Percentiles rank a stretch among this genome's conserved stretches.
Conservation (phyloP, 2,113 vertebrate genomes). For the Caracal caracal region DNA sequence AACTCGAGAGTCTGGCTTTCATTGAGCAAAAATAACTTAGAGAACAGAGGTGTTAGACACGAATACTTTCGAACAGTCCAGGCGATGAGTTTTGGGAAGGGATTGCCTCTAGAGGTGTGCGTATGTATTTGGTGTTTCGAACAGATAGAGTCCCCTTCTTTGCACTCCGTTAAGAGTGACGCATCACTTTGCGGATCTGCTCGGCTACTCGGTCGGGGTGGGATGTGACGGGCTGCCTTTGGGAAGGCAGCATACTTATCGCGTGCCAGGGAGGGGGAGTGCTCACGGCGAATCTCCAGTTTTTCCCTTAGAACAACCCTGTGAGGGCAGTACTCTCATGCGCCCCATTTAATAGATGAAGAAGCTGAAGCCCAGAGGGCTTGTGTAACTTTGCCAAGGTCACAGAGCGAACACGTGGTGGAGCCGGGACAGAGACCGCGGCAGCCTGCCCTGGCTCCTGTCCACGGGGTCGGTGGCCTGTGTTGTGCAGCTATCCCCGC, state of each 20-base stretch:
- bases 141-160: not conserved
- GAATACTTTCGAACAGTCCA: not conserved
- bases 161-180: not conserved
- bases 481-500: not conserved
- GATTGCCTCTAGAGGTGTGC: not conserved
- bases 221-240: not conserved
- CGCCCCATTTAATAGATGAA: not conserved
- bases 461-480: not conserved
- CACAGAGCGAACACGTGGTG: not conserved
- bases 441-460: not conserved
- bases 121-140: not conserved
- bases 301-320: not conserved
- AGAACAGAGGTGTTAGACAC: not conserved
- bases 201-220: not conserved
- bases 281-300: not conserved
- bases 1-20: not conserved
- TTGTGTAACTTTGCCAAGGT: not conserved
- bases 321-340: not conserved
- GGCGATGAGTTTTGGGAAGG: not conserved
- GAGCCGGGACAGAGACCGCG: not conserved
- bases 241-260: not conserved
- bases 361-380: not conserved
- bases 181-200: not conserved
- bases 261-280: not conserved
- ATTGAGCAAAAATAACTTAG: not conserved